These are phyloP conservation scores for Drusus annulatus DNA, from an alignment of 1,140 invertebrate genomes.

Conservation along the genomic window DNA sequence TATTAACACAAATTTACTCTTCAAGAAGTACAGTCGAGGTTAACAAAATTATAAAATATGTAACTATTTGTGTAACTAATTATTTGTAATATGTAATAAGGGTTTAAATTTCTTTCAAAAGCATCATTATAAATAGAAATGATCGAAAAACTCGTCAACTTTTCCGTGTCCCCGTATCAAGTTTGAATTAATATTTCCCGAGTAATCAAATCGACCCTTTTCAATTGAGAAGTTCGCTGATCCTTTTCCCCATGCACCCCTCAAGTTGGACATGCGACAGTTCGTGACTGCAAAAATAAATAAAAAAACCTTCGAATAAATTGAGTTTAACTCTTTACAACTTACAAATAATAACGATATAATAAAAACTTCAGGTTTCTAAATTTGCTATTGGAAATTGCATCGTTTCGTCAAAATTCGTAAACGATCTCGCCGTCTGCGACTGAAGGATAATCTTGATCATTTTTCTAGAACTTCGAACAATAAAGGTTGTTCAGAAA, in stretches of 20 bases:
- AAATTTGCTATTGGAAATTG: neutral
- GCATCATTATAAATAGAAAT: neutral
- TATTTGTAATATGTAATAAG: too few species aligned
- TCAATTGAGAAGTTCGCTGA: neutral
- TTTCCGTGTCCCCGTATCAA: neutral
- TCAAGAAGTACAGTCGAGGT: too few species aligned
- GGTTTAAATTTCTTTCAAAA: neutral
- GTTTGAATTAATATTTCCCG: too few species aligned
- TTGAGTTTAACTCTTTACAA: neutral
- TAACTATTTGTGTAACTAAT: too few species aligned
- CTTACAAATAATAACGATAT: neutral
- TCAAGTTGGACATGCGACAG: neutral
- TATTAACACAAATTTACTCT: too few species aligned
- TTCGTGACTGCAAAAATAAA: constrained; percentile 15
- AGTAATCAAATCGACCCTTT: neutral
- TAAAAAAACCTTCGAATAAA: constrained; percentile 3
- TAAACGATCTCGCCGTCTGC: neutral
- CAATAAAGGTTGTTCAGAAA: neutral
- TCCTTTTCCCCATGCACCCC: neutral
- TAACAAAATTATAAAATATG: too few species aligned
- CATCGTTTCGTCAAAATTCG: neutral
- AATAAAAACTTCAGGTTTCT: neutral
- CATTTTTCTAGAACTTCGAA: too few species aligned
- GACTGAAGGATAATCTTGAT: neutral
- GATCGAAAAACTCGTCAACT: neutral